Conservation (phyloP, 1,140 invertebrate species). For the Habropoda laboriosa region DNA sequence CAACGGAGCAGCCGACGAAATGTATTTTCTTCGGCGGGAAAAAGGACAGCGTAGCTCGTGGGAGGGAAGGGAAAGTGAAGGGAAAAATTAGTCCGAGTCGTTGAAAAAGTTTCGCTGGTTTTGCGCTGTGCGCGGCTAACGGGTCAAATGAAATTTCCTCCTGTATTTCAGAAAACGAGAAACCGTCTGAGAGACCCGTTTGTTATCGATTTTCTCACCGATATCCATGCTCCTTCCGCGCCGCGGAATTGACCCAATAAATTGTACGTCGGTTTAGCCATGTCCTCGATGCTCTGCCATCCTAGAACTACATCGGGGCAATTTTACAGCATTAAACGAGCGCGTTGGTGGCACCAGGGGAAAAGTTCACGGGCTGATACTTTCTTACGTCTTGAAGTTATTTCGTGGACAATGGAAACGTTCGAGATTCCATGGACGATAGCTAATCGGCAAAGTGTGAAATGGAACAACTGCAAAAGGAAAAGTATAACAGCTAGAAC, state of each 20-base stretch:
- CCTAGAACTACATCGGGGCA: neutral
- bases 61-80: neutral
- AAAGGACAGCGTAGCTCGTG: neutral
- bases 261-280: slow-evolving; percentile 3
- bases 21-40: neutral
- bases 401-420: neutral
- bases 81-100: neutral
- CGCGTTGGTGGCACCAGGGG: too few relatives aligned
- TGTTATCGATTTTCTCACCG: slow-evolving; percentile 13
- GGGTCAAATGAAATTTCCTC: slow-evolving; percentile 39
- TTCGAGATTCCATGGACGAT: neutral
- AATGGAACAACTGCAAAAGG: too few relatives aligned
- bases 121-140: neutral
- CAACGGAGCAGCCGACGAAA: neutral
- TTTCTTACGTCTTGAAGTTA: neutral
- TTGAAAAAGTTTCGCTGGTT: neutral
- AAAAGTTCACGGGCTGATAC: neutral
- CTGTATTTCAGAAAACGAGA: slow-evolving; percentile 7
- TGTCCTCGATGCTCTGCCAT: neutral
- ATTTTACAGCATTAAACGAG: neutral
- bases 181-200: neutral
- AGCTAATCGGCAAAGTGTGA: too few relatives aligned
- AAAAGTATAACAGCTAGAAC: too few relatives aligned
- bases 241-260: slow-evolving; percentile 9
- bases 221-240: neutral